A percentile compares a stretch with the other conserved stretches of the same genome.
phyloP scores from a whole-genome alignment of 2,113 vertebrate genomes.

The Sorex fumeus region DNA sequence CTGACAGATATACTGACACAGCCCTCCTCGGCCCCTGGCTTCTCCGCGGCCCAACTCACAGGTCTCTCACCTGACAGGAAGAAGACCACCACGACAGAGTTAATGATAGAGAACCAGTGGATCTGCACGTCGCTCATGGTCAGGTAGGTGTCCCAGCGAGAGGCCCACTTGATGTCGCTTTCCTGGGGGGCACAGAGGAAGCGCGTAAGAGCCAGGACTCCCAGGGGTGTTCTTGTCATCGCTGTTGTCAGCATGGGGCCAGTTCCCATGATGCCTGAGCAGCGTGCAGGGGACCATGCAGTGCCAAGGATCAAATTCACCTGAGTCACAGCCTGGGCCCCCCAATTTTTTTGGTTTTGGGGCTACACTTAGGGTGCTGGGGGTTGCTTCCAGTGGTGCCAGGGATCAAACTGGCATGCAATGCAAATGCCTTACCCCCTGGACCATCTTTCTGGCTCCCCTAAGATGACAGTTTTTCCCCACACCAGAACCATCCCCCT shows the following conservation, averaged over 20 bases:
- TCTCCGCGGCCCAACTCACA: conserved; percentile 5
- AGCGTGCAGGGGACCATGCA: no score
- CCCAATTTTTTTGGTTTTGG: no score
- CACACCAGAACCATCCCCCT: conserved; percentile 29
- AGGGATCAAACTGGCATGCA: no score
- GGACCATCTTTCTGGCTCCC: no score
- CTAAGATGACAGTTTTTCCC: not conserved
- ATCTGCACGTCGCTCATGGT: conserved; percentile 99
- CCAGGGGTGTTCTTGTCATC: not conserved
- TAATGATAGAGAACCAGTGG: conserved; percentile 99
- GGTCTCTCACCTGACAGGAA: conserved; percentile 94
- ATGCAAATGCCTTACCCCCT: no score
- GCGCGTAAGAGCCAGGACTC: conserved; percentile 12
- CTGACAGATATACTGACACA: not conserved
- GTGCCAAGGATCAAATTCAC: no score
- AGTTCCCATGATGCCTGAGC: no score
- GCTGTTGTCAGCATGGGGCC: no score
- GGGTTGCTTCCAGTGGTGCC: no score
- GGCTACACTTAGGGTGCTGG: no score
- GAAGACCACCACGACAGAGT: conserved; percentile 98
- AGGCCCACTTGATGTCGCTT: conserved; percentile 98
- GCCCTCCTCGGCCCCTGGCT: not conserved
- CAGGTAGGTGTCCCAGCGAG: conserved; percentile 99
- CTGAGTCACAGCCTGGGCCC: no score
- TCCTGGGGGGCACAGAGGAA: conserved; percentile 88